Evolutionary conservation across 2,797 vertebrate genomes (phyloP).

Genomic region (Salmo trutta): DNA sequence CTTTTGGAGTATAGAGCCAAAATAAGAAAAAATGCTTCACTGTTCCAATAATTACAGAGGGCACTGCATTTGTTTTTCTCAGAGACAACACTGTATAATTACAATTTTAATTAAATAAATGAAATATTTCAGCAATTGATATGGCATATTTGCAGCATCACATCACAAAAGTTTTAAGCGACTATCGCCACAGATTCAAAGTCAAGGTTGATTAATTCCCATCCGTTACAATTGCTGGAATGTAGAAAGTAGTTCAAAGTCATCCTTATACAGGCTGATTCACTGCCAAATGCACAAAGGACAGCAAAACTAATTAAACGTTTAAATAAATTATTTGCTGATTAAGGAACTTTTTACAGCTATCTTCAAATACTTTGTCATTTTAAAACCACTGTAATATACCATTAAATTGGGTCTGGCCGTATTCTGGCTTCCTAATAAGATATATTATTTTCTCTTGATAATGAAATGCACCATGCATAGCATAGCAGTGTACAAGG

Average conservation of each 20-base stretch:
- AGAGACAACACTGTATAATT: no score
- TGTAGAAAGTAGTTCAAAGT: neutral
- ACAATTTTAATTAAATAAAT: no score
- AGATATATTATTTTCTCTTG: conserved; percentile 34
- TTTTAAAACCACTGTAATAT: conserved; percentile 40
- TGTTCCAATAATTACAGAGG: no score
- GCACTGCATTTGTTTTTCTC: no score
- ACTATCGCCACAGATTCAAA: neutral
- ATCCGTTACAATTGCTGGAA: neutral
- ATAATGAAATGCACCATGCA: conserved; percentile 30
- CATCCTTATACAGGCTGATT: conserved; percentile 15
- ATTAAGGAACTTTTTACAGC: conserved; percentile 28
- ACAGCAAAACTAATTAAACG: conserved; percentile 49
- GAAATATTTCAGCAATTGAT: neutral
- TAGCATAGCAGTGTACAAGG: conserved; percentile 23
- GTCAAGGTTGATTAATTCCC: neutral
- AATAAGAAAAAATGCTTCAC: no score
- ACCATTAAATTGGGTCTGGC: conserved; percentile 46
- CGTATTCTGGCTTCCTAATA: conserved; percentile 35
- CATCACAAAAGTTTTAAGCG: neutral
- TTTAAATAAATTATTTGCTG: conserved; percentile 47
- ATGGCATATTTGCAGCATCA: neutral
- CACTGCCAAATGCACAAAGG: conserved; percentile 37
- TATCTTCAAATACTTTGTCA: conserved; percentile 20
- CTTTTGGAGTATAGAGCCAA: no score